These are phyloP conservation scores for Syrmaticus mikado DNA, from an alignment of 2,113 vertebrate genomes.

Conservation along the genomic window DNA sequence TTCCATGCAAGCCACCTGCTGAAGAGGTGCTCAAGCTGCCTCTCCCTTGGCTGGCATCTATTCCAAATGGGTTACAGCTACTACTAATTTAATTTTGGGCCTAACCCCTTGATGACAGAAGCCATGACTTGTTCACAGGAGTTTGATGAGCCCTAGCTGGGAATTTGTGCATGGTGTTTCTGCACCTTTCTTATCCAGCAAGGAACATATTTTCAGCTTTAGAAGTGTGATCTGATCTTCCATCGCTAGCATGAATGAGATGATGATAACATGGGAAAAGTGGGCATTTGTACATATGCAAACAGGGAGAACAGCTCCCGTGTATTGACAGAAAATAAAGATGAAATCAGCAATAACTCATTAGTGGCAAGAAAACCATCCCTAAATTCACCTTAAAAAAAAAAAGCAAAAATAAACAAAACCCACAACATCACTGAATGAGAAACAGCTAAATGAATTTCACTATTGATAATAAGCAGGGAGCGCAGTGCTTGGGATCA, in stretches of 20 bases:
- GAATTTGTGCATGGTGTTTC: not conserved
- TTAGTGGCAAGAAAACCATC: not conserved
- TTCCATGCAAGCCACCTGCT: not conserved
- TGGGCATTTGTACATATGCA: not conserved
- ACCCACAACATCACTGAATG: not conserved
- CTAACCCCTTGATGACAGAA: not conserved
- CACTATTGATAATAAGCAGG: constrained; percentile 40
- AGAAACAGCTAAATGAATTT: not conserved
- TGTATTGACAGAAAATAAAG: not conserved
- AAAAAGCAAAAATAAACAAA: not conserved
- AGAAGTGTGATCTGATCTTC: not conserved
- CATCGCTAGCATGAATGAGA: not conserved
- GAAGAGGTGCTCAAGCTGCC: not conserved
- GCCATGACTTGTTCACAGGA: not conserved
- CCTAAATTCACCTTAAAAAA: not conserved
- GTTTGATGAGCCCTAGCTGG: not conserved
- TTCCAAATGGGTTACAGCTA: not conserved
- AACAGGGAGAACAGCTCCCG: not conserved
- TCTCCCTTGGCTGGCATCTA: not conserved
- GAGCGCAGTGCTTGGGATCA: constrained; percentile 10
- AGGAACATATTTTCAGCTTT: not conserved
- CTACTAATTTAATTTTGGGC: constrained; percentile 19
- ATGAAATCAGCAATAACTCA: not conserved
- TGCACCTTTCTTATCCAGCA: not conserved
- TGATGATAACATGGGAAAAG: not conserved